Evolutionary conservation across 2,113 vertebrate species (phyloP), one percentile per base, ranked within the genome.

Genomic region (Scomber scombrus): DNA sequence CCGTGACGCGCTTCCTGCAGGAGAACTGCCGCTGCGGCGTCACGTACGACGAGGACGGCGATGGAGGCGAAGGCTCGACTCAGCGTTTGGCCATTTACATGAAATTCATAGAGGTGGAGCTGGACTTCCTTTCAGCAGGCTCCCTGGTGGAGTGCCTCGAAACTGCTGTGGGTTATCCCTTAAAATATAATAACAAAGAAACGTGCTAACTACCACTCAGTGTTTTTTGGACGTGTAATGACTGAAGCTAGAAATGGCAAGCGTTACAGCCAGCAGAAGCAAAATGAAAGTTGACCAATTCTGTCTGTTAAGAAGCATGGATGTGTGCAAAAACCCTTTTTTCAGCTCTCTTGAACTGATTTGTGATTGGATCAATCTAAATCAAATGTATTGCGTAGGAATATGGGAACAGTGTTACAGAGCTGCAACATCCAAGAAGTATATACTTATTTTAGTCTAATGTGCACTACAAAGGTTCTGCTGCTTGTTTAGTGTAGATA

Each of bases 141-240:
- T 99, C 98, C 72, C 94, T 99, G 95, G 95, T 97, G 85, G 98
- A 99, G 95, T 99, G 98, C 95, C 95, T 99, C 91, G 98, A 99
- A 95, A 99, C 97, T 82, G 98, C 98, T 85, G 94, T 98, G 0
- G 98, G 98, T 11, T 99, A 98, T 82, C 94, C 97, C 23, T 95
- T 99, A 81, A 97, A 97, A 82, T 99, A 97, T 85, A 99, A 99
- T 95, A 96, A 95, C 94, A 97, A 78, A 74, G 93, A 93, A 18
- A 34, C 29, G 0, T 87, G 75, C 55, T 94, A 94, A 89, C 75
- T 11, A 19, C 26, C 9, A n/a, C 40, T 23, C 21, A 21, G 60
- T 73, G 69, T 40, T 40, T 71, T 50, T 78, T 43, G 5, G 13
- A 60, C 21, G 62, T 74, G 40, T 51, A 47, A 47, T 75, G 43